phyloP scores from a whole-genome alignment of 2,888 invertebrate species.

The Torymus aiolomorphi region DNA sequence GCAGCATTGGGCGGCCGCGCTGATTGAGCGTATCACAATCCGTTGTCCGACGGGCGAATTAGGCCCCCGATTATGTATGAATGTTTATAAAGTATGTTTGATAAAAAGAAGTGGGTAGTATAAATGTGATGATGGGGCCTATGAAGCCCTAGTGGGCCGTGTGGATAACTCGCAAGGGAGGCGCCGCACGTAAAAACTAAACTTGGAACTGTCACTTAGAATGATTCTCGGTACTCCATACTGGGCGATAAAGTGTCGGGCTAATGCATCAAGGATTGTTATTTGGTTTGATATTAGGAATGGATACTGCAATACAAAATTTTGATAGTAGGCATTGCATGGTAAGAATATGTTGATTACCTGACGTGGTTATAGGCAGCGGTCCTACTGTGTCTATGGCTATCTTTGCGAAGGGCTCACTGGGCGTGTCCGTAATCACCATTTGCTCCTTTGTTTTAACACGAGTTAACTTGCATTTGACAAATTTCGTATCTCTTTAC shows the following conservation, averaged over 20 bases:
- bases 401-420: constrained; percentile 53
- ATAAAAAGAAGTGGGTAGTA: too few relatives aligned
- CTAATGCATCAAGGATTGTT: neutral
- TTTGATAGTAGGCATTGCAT: neutral
- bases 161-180: too few relatives aligned
- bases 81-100: too few relatives aligned
- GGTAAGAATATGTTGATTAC: neutral
- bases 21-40: too few relatives aligned
- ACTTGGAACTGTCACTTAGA: too few relatives aligned
- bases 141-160: too few relatives aligned
- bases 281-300: neutral
- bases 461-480: constrained; percentile 53
- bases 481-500: constrained; percentile 53
- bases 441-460: constrained; percentile 52
- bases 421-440: constrained; percentile 53
- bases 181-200: too few relatives aligned
- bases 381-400: constrained; percentile 61
- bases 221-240: neutral
- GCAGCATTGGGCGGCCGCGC: too few relatives aligned
- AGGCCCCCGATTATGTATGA: too few relatives aligned
- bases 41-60: too few relatives aligned
- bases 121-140: too few relatives aligned
- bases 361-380: constrained; percentile 2
- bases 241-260: neutral
- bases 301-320: neutral